Base-by-base conservation (phyloP, 2,888 invertebrate species). In the Hylaea fasciaria region DNA sequence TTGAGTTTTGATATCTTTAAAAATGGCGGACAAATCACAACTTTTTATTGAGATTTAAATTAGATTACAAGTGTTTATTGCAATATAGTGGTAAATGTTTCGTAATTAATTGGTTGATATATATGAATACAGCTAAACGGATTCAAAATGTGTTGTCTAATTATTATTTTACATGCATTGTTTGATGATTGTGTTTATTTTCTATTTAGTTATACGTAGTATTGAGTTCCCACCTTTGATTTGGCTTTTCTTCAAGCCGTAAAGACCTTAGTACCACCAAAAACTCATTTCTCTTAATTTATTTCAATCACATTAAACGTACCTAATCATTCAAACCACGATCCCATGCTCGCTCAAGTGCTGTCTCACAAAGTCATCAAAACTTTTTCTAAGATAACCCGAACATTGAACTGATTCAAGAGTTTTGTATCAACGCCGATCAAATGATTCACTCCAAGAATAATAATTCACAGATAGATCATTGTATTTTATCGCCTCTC, bases 401-500 rank as follows among this genome's bases (percentile, higher is more conserved):
- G n/a, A 41, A 17, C 28, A 47, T 48, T 17, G 22, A 44, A 47
- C 47, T 47, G 46, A 51, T 50, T 60, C 50, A 35, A 12, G 13
- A 39, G 28, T 48, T n/a, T 37, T n/a, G 16, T 43, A 47, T 47
- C 32, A 32, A 9, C 46, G 29, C n/a, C 29, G 41, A 55, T 62
- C 40, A 35, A 47, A 64, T 66, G 69, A 69, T 64, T 66, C 66
- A 68, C 64, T 7, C 46, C n/a, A 40, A 46, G 58, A 49, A 63
- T 47, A 61, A 64, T 62, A 64, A 61, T 62, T 69, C 60, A 61
- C 62, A 63, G 63, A 69, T 66, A 67, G 58, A 71, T 69, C 62
- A 65, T 62, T 64, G 64, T 62, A 60, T 69, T 83, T 75, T 76
- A 82, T 80, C 73, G 73, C 71, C 73, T 66, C 70, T 77, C 74